Base-by-base conservation (phyloP, 2,888 invertebrate species). In the Pogonocherus hispidulus region DNA sequence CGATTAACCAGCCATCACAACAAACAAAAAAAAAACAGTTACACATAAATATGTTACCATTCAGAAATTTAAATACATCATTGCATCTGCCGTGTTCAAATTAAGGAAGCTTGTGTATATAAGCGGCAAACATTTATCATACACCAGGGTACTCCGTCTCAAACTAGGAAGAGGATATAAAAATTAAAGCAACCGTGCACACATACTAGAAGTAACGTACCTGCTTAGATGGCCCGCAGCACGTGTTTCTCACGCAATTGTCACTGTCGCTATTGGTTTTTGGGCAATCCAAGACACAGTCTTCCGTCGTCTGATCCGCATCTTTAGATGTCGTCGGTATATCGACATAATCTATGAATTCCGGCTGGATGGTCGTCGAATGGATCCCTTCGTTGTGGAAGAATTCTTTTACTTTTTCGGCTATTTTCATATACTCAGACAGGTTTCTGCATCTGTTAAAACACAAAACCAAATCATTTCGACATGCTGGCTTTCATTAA, bases 321-420 rank as follows among this genome's bases (percentile, higher is more conserved):
- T 86, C 78, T 70, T 80, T 79, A 6, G 78, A 75, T 23, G 76
- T 81, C 35, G 78, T 86, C 79, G 76, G 87, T 83, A 72, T 86
- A 80, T 79, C 87, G 79, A 79, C 91, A 79, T 94, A 89, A 84
- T 98, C 97, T 57, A 96, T 93, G 85, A 98, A 98, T 87, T 99
- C 99, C 0, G 98, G 98, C 84, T 99, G 98, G 83, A 99, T 98
- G 27, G 99, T 99, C 19, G 98, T 98, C 46, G 98, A 98, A 86
- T 99, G 99, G 78, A 99, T 98, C 56, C 98, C 98, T 86, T 98
- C 97, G 83, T 98, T 95, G 86, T 99, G 99, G 86, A 99, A 98
- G 87, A 98, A 96, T 83, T 96, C 94, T 85, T 98, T 99, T 6
- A 98, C 95, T 84, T 96, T 94, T 83, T 96, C 96, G 0, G 98